Evolutionary conservation across 1,140 invertebrate genomes (phyloP).

Genomic region (Planococcus citri): DNA sequence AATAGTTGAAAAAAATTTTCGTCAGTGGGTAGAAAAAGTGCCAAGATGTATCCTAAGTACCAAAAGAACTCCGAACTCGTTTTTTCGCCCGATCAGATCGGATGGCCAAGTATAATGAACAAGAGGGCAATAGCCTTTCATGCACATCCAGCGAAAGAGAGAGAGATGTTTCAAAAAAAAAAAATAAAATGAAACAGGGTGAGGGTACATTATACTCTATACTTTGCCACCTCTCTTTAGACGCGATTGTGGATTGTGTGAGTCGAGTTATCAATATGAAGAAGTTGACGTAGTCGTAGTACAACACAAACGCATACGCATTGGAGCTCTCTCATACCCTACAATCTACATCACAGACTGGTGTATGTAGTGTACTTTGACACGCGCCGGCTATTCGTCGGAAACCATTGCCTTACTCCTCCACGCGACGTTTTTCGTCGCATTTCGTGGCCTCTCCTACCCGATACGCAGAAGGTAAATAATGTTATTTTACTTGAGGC

Average conservation of each 20-base stretch:
- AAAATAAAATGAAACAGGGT: too few relatives aligned
- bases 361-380: slow-evolving; percentile 6
- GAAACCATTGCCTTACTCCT: background rate
- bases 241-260: slow-evolving; percentile 5
- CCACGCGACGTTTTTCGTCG: background rate
- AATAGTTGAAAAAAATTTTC: background rate
- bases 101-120: background rate
- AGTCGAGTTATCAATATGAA: background rate
- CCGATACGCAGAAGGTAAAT: background rate
- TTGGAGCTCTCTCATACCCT: too few relatives aligned
- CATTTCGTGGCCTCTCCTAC: background rate
- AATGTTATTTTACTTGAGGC: background rate
- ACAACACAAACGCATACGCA: background rate
- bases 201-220: too few relatives aligned
- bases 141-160: too few relatives aligned
- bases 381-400: background rate
- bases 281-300: too few relatives aligned
- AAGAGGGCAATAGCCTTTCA: background rate
- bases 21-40: too few relatives aligned
- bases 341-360: background rate
- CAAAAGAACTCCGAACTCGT: background rate
- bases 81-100: background rate
- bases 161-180: background rate
- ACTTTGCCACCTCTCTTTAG: background rate
- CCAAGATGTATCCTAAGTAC: too few relatives aligned